Evolutionary conservation across 2,797 vertebrate genomes (phyloP).

Genomic region (Argentina silus): DNA sequence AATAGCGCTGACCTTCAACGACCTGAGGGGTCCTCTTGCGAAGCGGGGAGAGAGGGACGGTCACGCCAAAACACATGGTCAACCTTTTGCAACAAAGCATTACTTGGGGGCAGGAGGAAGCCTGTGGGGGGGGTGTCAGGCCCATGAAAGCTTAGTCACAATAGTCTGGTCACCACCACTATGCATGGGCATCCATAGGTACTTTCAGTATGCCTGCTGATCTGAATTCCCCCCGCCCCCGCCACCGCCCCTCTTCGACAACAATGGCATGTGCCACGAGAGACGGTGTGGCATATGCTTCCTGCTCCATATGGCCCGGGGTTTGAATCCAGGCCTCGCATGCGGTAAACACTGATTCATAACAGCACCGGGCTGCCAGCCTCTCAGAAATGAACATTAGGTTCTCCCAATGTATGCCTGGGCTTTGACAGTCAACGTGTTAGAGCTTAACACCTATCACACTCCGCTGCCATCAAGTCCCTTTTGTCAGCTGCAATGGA

Average conservation of each 20-base stretch:
- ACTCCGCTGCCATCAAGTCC: constrained; percentile 67
- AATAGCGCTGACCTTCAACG: constrained; percentile 65
- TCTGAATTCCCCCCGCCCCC: constrained; percentile 32
- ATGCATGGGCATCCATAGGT: constrained; percentile 17
- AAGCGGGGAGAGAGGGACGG: constrained; percentile 60
- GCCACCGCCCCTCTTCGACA: constrained; percentile 29
- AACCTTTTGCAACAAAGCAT: constrained; percentile 30
- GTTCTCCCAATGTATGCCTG: constrained; percentile 71
- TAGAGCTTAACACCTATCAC: constrained; percentile 72
- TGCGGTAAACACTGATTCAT: constrained; percentile 68
- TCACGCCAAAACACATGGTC: constrained; percentile 50
- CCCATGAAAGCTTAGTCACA: constrained; percentile 42
- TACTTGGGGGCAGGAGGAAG: constrained; percentile 22
- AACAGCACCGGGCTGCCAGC: constrained; percentile 66
- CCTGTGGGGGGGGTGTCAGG: not conserved
- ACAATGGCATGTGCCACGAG: constrained; percentile 57
- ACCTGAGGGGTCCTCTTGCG: constrained; percentile 54
- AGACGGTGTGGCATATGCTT: constrained; percentile 67
- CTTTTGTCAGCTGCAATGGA: constrained; percentile 70
- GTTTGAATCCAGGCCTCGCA: constrained; percentile 66
- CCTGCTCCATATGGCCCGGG: constrained; percentile 73
- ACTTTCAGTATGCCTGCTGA: constrained; percentile 17
- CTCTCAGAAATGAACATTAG: constrained; percentile 78
- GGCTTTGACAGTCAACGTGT: constrained; percentile 74
- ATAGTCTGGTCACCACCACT: constrained; percentile 12